Evolutionary conservation across 2,797 vertebrate species (phyloP).

Genomic region (Paratrypauchen microcephalus): DNA sequence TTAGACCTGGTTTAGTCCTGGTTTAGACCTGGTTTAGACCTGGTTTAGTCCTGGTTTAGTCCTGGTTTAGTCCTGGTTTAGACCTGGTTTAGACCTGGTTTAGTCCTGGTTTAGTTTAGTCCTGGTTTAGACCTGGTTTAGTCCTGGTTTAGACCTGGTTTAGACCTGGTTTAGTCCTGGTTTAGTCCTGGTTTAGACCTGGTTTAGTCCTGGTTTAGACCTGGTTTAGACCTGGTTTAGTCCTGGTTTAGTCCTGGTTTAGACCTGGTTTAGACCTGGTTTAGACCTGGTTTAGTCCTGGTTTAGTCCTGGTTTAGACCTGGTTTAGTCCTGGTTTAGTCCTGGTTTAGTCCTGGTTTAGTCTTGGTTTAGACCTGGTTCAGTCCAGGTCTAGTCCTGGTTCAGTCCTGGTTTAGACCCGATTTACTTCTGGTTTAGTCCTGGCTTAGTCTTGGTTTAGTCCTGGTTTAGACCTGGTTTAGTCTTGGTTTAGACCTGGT

Average conservation of each 20-base stretch:
- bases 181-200: not conserved
- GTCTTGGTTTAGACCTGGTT: not conserved
- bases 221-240: not conserved
- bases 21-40: not conserved
- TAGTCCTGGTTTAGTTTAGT: no score
- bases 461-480: not conserved
- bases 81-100: not conserved
- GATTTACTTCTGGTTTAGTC: not conserved
- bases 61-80: not conserved
- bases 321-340: not conserved
- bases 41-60: not conserved
- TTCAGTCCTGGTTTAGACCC: not conserved
- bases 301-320: not conserved
- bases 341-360: not conserved
- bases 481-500: not conserved
- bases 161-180: not conserved
- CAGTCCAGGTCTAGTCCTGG: not conserved
- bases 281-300: not conserved
- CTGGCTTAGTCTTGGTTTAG: not conserved
- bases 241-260: not conserved
- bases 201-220: not conserved
- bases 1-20: not conserved
- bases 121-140: no score
- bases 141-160: no score
- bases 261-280: not conserved